Evolutionary conservation across 1,140 invertebrate species (phyloP).

Genomic region (Ridgeia piscesae): DNA sequence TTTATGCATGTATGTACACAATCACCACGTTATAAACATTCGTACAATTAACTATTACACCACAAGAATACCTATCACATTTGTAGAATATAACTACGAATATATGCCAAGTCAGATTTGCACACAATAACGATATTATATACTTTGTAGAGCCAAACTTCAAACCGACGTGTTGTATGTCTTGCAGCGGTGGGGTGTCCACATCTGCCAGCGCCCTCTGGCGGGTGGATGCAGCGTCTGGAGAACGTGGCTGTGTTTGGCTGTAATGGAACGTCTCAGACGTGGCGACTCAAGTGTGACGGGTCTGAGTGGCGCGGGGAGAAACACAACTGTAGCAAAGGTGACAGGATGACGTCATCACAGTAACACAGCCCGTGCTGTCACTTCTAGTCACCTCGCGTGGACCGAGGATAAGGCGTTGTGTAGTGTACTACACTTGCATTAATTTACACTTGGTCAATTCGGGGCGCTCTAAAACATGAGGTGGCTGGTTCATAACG

Average conservation of each 20-base stretch:
- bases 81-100: neutral
- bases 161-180: neutral
- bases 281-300: slow-evolving; percentile 11
- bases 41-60: neutral
- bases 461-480: too few species aligned
- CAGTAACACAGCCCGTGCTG: neutral
- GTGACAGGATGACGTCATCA: neutral
- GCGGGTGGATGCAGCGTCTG: slow-evolving; percentile 7
- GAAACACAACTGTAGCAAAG: slow-evolving; percentile 16
- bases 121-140: neutral
- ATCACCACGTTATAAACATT: neutral
- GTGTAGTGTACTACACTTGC: too few species aligned
- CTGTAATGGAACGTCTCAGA: slow-evolving; percentile 15
- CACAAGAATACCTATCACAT: neutral
- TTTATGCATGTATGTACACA: too few species aligned
- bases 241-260: slow-evolving; percentile 14
- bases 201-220: neutral
- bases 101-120: neutral
- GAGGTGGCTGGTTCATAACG: too few species aligned
- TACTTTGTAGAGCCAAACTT: neutral
- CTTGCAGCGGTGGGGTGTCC: slow-evolving; percentile 14
- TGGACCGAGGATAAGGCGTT: too few species aligned
- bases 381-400: neutral
- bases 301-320: slow-evolving; percentile 4
- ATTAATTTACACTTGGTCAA: too few species aligned